These are phyloP conservation scores for Ictalurus punctatus DNA, from an alignment of 2,113 vertebrate genomes.

Conservation along the genomic window DNA sequence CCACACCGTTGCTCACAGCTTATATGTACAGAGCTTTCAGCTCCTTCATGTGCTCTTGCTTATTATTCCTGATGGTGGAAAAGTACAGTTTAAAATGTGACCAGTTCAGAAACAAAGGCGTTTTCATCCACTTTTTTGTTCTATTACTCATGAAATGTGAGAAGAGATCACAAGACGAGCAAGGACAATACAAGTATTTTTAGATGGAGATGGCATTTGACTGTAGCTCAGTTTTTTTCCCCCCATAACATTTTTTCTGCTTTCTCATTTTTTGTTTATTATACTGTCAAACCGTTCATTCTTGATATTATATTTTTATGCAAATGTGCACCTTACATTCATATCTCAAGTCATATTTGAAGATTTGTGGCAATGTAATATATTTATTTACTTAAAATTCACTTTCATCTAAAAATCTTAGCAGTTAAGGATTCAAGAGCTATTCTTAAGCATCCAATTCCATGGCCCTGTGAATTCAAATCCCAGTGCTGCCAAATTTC, in stretches of 20 bases:
- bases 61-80: neutral
- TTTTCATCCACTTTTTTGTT: neutral
- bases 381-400: neutral
- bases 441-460: conserved; percentile 17
- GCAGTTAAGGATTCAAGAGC: neutral
- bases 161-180: neutral
- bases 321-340: neutral
- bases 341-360: neutral
- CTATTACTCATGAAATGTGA: neutral
- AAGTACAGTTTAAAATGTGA: neutral
- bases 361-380: neutral
- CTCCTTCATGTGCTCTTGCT: neutral
- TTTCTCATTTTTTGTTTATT: neutral
- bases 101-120: neutral
- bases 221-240: neutral
- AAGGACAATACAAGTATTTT: neutral
- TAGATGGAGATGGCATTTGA: neutral
- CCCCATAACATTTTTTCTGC: neutral
- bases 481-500: conserved; percentile 1
- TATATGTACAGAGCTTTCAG: neutral
- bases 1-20: neutral
- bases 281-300: neutral
- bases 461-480: neutral
- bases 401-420: conserved; percentile 1
- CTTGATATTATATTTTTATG: neutral